Percentiles rank a stretch among this genome's conserved stretches.
Conservation (phyloP, 1,140 invertebrate species). For the Sycobia sp. region DNA sequence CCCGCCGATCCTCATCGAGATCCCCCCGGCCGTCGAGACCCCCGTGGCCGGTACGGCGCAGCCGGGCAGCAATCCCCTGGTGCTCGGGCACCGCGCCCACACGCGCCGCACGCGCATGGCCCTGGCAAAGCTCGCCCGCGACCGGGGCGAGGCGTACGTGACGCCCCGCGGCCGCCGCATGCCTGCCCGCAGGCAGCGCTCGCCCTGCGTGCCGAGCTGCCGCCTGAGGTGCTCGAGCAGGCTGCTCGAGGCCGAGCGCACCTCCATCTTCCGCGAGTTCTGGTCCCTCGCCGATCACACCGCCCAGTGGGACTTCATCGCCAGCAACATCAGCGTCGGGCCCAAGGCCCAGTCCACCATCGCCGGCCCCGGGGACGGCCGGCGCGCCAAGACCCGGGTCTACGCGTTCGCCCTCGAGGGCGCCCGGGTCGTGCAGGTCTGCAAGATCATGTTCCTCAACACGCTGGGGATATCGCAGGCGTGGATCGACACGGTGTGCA, state of each 20-base stretch:
- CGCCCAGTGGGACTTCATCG: constrained; percentile 21
- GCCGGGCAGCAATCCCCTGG: no score
- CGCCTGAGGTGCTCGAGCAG: not conserved
- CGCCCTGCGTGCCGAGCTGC: not conserved
- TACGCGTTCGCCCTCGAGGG: not conserved
- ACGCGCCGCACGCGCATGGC: no score
- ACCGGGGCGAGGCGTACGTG: constrained; percentile 1
- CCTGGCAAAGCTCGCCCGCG: not conserved
- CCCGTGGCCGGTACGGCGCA: no score
- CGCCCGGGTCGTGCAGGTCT: not conserved
- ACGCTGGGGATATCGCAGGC: constrained; percentile 4
- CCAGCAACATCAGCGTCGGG: not conserved
- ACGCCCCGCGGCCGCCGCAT: not conserved
- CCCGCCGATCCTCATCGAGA: no score
- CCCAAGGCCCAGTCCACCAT: constrained; percentile 1
- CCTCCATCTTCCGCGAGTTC: not conserved
- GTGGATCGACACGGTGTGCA: constrained; percentile 10
- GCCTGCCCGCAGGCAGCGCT: not conserved
- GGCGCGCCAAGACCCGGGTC: not conserved
- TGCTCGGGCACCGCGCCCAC: no score
- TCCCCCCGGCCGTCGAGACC: no score
- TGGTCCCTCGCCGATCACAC: constrained; percentile 4
- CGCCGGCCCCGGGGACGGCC: not conserved
- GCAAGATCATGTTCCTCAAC: constrained; percentile 16
- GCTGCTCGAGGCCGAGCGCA: not conserved